Percentiles rank a stretch among this genome's conserved stretches.
Evolutionary conservation across 2,113 vertebrate genomes (phyloP).

Genomic region (Tenebrosternarchus preto): DNA sequence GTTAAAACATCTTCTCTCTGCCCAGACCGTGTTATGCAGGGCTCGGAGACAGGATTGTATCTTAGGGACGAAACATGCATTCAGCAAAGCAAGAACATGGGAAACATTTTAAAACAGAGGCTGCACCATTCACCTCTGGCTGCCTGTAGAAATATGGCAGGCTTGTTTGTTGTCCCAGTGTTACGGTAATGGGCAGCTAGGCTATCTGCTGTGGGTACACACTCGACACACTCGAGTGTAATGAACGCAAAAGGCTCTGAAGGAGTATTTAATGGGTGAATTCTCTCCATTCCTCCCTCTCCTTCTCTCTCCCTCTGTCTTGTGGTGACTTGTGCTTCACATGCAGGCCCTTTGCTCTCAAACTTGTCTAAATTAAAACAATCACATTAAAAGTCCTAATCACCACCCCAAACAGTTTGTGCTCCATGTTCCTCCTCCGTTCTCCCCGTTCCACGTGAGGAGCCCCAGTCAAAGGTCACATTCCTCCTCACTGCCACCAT

Average conservation of each 20-base stretch:
- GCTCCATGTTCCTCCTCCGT: slow-evolving; percentile 49
- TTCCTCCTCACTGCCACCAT: slow-evolving; percentile 74
- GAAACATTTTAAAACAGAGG: neutral
- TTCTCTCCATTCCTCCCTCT: slow-evolving; percentile 18
- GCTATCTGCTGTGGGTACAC: slow-evolving; percentile 18
- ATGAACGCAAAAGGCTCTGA: slow-evolving; percentile 43
- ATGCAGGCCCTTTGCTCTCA: slow-evolving; percentile 71
- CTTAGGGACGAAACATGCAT: too few relatives aligned
- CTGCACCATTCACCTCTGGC: neutral
- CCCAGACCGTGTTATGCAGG: neutral
- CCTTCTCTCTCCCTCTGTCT: slow-evolving; percentile 22
- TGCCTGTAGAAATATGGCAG: neutral
- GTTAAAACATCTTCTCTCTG: neutral
- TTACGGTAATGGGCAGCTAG: slow-evolving; percentile 6
- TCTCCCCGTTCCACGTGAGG: slow-evolving; percentile 59
- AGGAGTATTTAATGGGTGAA: slow-evolving; percentile 55
- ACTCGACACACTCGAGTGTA: slow-evolving; percentile 17
- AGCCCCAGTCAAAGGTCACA: slow-evolving; percentile 75
- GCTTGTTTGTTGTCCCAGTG: neutral
- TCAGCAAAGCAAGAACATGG: too few relatives aligned
- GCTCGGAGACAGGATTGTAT: too few relatives aligned
- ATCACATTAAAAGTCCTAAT: slow-evolving; percentile 66
- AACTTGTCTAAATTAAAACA: slow-evolving; percentile 69
- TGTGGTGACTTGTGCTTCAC: slow-evolving; percentile 65
- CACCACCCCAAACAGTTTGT: slow-evolving; percentile 55